Evolutionary conservation across 2,113 vertebrate species (phyloP).

Genomic region (Columba janthina): DNA sequence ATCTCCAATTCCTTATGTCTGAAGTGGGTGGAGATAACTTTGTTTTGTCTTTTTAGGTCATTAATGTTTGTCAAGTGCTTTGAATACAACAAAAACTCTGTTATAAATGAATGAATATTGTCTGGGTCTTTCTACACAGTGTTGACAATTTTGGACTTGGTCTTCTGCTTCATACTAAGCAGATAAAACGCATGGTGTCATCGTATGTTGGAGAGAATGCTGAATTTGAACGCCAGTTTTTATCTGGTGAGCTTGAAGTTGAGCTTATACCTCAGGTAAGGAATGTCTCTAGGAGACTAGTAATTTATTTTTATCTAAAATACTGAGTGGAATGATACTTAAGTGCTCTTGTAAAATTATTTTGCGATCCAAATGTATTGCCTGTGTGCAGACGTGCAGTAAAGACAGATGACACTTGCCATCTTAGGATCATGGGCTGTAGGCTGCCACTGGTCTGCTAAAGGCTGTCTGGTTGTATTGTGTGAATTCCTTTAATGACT

Average conservation of each 20-base stretch:
- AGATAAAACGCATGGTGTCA: slow-evolving; percentile 97
- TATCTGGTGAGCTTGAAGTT: slow-evolving; percentile 93
- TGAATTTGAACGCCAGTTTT: slow-evolving; percentile 95
- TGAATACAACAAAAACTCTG: neutral
- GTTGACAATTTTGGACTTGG: slow-evolving; percentile 97
- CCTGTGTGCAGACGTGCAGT: neutral
- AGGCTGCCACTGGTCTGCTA: neutral
- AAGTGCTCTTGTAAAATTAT: neutral
- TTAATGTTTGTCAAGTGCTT: neutral
- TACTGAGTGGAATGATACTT: neutral
- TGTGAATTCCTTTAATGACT: neutral
- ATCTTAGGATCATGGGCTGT: neutral
- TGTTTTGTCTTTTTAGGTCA: neutral
- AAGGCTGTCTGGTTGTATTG: accelerated
- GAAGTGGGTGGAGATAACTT: neutral
- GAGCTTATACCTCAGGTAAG: slow-evolving; percentile 95
- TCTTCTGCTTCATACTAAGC: slow-evolving; percentile 89
- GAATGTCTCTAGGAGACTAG: neutral
- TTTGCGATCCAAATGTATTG: neutral
- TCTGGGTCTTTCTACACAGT: slow-evolving; percentile 68
- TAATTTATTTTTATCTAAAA: neutral
- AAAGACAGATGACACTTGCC: neutral
- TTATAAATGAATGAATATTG: neutral
- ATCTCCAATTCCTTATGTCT: neutral
- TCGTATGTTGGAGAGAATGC: slow-evolving; percentile 97